Evolutionary conservation across 2,113 vertebrate genomes (phyloP), one percentile per base, ranked within the genome.

Genomic region (Ardeotis arabs): DNA sequence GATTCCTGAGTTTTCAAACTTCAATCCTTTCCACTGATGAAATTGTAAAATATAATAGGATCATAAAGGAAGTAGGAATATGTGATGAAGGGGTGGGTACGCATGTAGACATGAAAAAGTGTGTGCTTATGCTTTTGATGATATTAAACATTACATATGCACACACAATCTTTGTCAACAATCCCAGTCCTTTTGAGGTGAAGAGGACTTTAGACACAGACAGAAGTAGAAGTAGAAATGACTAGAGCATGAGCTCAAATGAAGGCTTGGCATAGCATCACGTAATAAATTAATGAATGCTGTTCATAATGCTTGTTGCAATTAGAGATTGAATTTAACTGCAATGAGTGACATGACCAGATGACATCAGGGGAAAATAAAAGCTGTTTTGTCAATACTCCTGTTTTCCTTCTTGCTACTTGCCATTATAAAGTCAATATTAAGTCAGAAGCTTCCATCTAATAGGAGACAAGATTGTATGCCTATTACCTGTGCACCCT

Each of bases 291-390:
- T 87, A 37, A 76, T n/a, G 59, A 87, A 93, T 79, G 58, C 52
- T 88, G 52, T 69, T 93, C 67, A 33, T 69, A 86, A 89, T 86
- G 44, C 41, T 81, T 86, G 25, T 52, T 86, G 75, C 68, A 92
- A 86, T 74, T 87, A 95, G 67, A 90, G 55, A 52, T 47, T 88
- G 59, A 33, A 83, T 96, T 86, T 77, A 90, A 58, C 70, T 58
- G 15, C 1, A 5, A n/a, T 90, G 72, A 94, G 19, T 90, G 79
- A 91, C 92, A 81, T 52, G 64, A 77, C 59, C 72, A 90, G 90
- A 77, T 84, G 82, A 97, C 85, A 93, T 74, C 13, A 62, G 60
- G 47, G 59, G 37, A 78, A 94, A 87, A 90, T 70, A 87, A 96
- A 94, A 96, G 69, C 75, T 96, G 72, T 92, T 93, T 83, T 67